phyloP scores from a whole-genome alignment of 2,888 invertebrate species.

The Conchocele bisecta region DNA sequence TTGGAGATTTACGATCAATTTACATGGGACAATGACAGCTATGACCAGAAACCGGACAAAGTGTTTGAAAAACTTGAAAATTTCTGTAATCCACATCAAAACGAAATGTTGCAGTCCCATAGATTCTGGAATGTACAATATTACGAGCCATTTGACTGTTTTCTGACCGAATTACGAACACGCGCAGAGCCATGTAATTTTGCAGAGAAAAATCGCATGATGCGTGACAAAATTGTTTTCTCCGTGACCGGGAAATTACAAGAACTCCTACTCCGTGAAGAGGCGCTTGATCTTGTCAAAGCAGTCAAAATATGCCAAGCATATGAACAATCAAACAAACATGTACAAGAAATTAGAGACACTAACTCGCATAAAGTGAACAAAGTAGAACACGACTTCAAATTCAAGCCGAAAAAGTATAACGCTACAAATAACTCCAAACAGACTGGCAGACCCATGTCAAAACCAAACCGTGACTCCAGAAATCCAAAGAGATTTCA shows the following conservation, averaged over 20 bases:
- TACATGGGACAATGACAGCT: slow-evolving; percentile 12
- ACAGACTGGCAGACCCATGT: too few species aligned
- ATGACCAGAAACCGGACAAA: slow-evolving; percentile 14
- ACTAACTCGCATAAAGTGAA: too few species aligned
- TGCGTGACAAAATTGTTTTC: slow-evolving; percentile 52
- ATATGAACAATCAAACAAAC: slow-evolving; percentile 44
- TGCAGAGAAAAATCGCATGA: slow-evolving; percentile 41
- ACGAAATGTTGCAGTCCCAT: slow-evolving; percentile 36
- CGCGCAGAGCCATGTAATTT: slow-evolving; percentile 48
- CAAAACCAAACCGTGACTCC: too few species aligned
- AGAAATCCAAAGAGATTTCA: too few species aligned
- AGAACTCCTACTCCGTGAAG: slow-evolving; percentile 38
- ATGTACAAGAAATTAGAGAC: slow-evolving; percentile 16
- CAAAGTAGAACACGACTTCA: too few species aligned
- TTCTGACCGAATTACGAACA: slow-evolving; percentile 32
- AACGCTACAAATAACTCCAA: background rate
- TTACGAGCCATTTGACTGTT: slow-evolving; percentile 26
- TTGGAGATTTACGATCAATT: slow-evolving; percentile 34
- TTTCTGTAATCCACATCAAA: slow-evolving; percentile 40
- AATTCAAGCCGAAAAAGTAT: background rate
- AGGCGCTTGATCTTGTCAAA: slow-evolving; percentile 28
- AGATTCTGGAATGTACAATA: slow-evolving; percentile 25
- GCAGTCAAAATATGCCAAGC: slow-evolving; percentile 34
- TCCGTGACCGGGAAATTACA: slow-evolving; percentile 31
- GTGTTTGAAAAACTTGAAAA: slow-evolving; percentile 23